A percentile compares a stretch with the other conserved stretches of the same genome.
Evolutionary conservation across 2,113 vertebrate species (phyloP).

Genomic region (Lanius collurio): DNA sequence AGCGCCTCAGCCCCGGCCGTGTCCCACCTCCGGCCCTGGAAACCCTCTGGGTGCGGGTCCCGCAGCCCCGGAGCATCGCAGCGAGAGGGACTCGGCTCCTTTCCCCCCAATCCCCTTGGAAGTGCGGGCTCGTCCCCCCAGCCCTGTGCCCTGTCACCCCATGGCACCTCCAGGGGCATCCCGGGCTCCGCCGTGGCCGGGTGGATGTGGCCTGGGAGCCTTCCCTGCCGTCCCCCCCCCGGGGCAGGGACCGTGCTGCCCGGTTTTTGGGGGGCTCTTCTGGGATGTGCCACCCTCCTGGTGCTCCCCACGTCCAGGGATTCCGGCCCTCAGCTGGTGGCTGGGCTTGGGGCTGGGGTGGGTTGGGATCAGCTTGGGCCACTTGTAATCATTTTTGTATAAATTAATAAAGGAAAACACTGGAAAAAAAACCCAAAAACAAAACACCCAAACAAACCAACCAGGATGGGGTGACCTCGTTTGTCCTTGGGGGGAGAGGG

Average conservation of each 20-base stretch:
- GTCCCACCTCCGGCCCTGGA: neutral
- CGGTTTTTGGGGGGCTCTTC: neutral
- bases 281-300: accelerated
- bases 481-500: neutral
- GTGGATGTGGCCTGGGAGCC: neutral
- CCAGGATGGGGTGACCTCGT: neutral
- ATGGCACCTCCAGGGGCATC: neutral
- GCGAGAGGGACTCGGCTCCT: neutral
- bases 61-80: neutral
- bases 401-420: conserved; percentile 64
- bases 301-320: neutral
- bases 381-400: conserved; percentile 48
- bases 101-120: neutral
- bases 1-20: neutral
- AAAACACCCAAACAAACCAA: neutral
- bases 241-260: accelerated
- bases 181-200: accelerated
- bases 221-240: neutral
- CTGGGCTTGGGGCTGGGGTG: neutral
- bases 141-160: neutral
- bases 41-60: neutral
- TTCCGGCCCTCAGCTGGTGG: neutral
- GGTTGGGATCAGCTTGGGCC: neutral
- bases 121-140: accelerated
- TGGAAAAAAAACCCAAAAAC: neutral